phyloP scores from a whole-genome alignment of 2,888 invertebrate genomes.

The Ypsolopha scabrella region DNA sequence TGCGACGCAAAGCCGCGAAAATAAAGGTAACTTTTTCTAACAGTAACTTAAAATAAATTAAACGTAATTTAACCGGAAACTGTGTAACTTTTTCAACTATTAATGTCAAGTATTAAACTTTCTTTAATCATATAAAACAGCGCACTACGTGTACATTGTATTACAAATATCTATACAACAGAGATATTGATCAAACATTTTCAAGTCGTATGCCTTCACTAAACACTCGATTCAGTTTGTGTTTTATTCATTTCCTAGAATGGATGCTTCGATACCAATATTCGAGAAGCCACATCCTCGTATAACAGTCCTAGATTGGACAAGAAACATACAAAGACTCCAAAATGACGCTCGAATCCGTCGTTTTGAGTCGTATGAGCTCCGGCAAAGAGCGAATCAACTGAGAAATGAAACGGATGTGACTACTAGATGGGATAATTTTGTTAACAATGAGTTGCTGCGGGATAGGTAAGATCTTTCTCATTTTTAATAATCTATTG shows the following conservation, averaged over 20 bases:
- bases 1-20: too few relatives aligned
- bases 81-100: too few relatives aligned
- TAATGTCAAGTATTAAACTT: too few relatives aligned
- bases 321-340: constrained; percentile 77
- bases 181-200: constrained; percentile 19
- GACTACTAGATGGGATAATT: constrained; percentile 82
- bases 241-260: constrained; percentile 11
- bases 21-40: too few relatives aligned
- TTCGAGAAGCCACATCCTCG: constrained; percentile 77
- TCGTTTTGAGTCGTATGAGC: constrained; percentile 75
- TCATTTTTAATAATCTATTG: too few relatives aligned
- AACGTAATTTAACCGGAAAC: too few relatives aligned
- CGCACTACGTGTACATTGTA: not conserved
- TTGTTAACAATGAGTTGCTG: constrained; percentile 79
- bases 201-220: too few relatives aligned
- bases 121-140: too few relatives aligned
- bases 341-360: constrained; percentile 77
- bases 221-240: too few relatives aligned
- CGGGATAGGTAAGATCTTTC: constrained; percentile 71
- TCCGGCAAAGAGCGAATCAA: constrained; percentile 78
- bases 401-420: constrained; percentile 81
- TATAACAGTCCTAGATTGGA: constrained; percentile 80
- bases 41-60: too few relatives aligned
- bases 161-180: not conserved
- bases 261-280: constrained; percentile 56